Evolutionary conservation across 2,113 vertebrate genomes (phyloP).

Genomic region (Merops nubicus): DNA sequence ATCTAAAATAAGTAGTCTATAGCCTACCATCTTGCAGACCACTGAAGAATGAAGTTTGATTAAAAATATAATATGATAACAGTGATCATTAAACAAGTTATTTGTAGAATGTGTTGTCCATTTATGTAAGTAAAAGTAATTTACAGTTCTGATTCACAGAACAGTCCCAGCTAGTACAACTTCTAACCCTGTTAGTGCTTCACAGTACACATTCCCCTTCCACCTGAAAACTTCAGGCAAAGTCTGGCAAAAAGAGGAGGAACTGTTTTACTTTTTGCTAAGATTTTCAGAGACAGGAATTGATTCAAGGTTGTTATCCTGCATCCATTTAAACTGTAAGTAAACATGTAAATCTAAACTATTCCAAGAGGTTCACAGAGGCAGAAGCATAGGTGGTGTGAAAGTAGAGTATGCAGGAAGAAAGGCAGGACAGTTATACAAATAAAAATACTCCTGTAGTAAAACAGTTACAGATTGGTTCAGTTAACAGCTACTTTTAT

Average conservation of each 20-base stretch:
- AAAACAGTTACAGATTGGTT: neutral
- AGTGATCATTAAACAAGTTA: neutral
- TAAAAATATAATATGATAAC: neutral
- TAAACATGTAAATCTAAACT: neutral
- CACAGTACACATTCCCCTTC: neutral
- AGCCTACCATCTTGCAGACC: neutral
- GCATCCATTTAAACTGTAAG: neutral
- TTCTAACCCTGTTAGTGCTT: neutral
- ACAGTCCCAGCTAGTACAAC: neutral
- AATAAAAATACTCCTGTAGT: neutral
- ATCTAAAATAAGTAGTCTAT: neutral
- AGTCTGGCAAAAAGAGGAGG: neutral
- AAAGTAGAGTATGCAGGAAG: neutral
- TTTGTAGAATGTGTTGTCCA: neutral
- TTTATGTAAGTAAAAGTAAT: neutral
- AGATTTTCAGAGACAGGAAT: neutral
- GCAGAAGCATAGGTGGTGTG: neutral
- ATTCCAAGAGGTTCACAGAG: neutral
- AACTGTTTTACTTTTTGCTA: neutral
- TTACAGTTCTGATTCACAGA: neutral
- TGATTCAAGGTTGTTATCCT: neutral
- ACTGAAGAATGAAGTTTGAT: neutral
- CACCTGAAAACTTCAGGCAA: neutral
- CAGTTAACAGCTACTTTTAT: neutral
- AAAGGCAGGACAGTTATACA: neutral